Base-by-base conservation (phyloP, 2,113 vertebrate species). In the Albula goreensis region DNA sequence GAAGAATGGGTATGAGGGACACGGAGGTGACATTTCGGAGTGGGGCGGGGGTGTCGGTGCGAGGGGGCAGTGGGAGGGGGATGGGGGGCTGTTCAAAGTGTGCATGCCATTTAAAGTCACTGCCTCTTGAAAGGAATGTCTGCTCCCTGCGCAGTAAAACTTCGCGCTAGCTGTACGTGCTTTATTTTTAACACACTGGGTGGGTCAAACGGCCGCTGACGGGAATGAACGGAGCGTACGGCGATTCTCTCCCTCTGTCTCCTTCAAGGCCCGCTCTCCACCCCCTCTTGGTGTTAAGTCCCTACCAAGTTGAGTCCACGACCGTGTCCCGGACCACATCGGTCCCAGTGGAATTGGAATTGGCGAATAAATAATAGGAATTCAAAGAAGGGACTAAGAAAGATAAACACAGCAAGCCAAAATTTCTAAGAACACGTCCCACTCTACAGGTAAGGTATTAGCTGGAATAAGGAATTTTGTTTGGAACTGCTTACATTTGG, bases 151-250 rank as follows among this genome's bases (percentile, higher is more conserved):
- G 90, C 90, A 84, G 87, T 82, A 79, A 90, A 90, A 91, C 92
- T 92, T 91, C 89, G 91, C 87, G 90, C 93, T 91, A 88, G 87
- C 92, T 92, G 90, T 88, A 82, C 89, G 89, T 87, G 82, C 89
- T 91, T 95, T 96, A 95, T 95, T 96, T 96, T 95, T 96, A 95
- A 94, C 94, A 90, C 92, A 80, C 91, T 85, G 94, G 95, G 94
- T 90, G 95, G 95, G 94, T 92, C 93, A 89, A 53, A 89, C 86
- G 50, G 89, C 86, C 91, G 89, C 90, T 91, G 83, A 91, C 86
- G 90, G 93, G 93, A 93, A 94, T 93, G 93, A 93, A 84, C 88
- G 91, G 87, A 91, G 89, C 88, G 89, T 88, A 86, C 92, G 88
- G 86, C 86, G 82, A 88, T 66, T 66, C 88, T 88, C 83, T 78